Evolutionary conservation across 2,797 vertebrate species (phyloP).

Genomic region (Ammospiza maritima): DNA sequence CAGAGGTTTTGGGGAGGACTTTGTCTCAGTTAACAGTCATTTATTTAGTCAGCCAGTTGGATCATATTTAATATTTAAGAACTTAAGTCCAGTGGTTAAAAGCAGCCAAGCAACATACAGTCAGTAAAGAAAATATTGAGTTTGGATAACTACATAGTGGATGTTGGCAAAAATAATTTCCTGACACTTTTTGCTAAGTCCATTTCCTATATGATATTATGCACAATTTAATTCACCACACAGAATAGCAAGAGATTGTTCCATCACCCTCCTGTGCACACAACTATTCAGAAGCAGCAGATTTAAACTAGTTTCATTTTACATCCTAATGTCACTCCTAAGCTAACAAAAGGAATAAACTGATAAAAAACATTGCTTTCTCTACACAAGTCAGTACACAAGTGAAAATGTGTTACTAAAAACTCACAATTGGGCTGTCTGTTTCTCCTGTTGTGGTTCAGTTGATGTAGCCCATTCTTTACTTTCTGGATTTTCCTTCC

Average conservation of each 20-base stretch:
- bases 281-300: not conserved
- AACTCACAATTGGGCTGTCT: not conserved
- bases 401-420: not conserved
- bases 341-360: slow-evolving; percentile 6
- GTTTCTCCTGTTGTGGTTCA: not conserved
- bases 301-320: not conserved
- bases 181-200: not conserved
- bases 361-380: not conserved
- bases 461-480: not conserved
- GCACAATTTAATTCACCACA: not conserved
- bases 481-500: not conserved
- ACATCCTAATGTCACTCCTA: not conserved
- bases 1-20: not conserved
- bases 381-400: not conserved
- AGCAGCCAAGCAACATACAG: slow-evolving; percentile 18
- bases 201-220: not conserved
- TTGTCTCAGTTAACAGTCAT: not conserved
- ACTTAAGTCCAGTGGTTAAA: slow-evolving; percentile 2
- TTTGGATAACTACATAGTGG: not conserved
- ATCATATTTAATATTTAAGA: not conserved
- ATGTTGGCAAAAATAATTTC: slow-evolving; percentile 12
- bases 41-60: slow-evolving; percentile 2
- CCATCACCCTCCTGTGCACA: not conserved
- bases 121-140: not conserved
- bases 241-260: not conserved